Evolutionary conservation across 2,888 invertebrate genomes (phyloP), one percentile per base, ranked within the genome.

Genomic region (Autographa gamma): DNA sequence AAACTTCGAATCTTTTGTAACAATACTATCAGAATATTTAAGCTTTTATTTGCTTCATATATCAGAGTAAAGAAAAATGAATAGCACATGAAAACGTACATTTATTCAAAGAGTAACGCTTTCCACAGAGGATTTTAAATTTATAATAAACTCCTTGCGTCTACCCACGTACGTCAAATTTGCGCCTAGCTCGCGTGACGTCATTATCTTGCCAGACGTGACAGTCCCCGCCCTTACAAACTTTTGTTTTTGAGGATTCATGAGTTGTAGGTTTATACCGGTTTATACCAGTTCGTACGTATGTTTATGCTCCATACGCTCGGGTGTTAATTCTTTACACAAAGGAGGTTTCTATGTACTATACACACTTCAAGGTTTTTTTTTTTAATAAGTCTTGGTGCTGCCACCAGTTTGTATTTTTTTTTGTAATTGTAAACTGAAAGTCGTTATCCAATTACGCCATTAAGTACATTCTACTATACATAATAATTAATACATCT

Each of bases 181-280:
- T 69, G 69, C 59, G 62, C 66, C 32, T 71, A 71, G 74, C 74
- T 83, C 71, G 83, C 88, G 89, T 89, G 88, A 89, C 84, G 83
- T 87, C 87, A 88, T 90, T 89, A 89, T 87, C 82, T 83, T 69
- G 64, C 79, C n/a, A 75, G 69, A 89, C 90, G 90, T 88, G 89
- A 86, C 88, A 80, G 16, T 38, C 31, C 25, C 9, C 41, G 16
- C 61, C 60, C 62, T 54, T 31, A 43, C 32, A 54, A 52, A 14
- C 13, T 54, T 52, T 63, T 54, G 16, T 54, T 52, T 60, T 60
- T 25, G 19, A 56, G 25, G 54, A 56, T 56, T 25, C 54, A 56
- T 19, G 54, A 56, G 54, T 19, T 56, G 54, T 54, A 19, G 54
- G 48, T 16, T 2, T 14, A 6, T 48, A 5, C n/a, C 8, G 38